phyloP scores from a whole-genome alignment of 2,797 vertebrate species.

The Miichthys miiuy region DNA sequence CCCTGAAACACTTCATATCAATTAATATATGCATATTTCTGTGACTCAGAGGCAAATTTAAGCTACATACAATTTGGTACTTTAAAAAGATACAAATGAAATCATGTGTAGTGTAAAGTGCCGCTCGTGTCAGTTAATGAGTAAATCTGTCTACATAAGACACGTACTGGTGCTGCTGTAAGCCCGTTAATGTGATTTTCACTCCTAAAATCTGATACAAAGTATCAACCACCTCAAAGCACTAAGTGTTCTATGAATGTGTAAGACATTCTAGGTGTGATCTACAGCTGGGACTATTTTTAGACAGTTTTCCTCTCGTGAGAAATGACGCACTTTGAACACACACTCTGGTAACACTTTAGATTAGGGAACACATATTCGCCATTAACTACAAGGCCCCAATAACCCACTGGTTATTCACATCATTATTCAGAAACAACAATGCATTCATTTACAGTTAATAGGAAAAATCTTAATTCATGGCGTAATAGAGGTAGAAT shows the following conservation, averaged over 20 bases:
- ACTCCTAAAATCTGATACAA: background rate
- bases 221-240: background rate
- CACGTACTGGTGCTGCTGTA: background rate
- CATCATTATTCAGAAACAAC: too few species aligned
- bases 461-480: too few species aligned
- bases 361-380: too few species aligned
- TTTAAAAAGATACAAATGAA: background rate
- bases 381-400: too few species aligned
- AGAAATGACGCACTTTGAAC: constrained; percentile 51
- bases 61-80: background rate
- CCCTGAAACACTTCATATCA: background rate
- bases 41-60: background rate
- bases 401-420: too few species aligned
- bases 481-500: too few species aligned
- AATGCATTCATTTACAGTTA: too few species aligned
- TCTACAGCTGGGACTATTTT: constrained; percentile 50
- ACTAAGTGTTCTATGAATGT: background rate
- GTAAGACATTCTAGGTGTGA: constrained; percentile 14
- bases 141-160: background rate
- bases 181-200: background rate
- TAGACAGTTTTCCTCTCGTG: constrained; percentile 40
- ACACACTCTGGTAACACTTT: background rate
- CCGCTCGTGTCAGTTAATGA: background rate
- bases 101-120: background rate
- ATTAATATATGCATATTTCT: background rate